Evolutionary conservation across 2,797 vertebrate species (phyloP).

Genomic region (Crenuchus spilurus): DNA sequence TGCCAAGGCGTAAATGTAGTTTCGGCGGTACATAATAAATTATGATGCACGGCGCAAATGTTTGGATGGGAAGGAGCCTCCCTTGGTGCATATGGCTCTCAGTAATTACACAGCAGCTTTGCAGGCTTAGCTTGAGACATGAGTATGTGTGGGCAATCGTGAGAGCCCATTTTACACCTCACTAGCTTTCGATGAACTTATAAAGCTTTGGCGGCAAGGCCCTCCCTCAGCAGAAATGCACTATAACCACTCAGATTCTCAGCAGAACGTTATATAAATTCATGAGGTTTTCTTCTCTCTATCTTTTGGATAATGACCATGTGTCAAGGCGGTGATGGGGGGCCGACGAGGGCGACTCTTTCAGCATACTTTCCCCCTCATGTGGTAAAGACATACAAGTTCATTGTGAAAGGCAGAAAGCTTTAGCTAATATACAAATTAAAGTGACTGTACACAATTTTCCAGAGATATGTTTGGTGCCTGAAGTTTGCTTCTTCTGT

Average conservation of each 20-base stretch:
- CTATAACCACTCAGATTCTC: constrained; percentile 43
- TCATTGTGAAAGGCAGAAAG: not conserved
- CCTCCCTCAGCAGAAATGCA: constrained; percentile 58
- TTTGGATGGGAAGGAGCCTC: constrained; percentile 6
- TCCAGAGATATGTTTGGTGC: too few species aligned
- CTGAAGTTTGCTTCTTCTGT: too few species aligned
- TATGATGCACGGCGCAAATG: constrained; percentile 8
- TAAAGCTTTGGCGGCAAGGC: constrained; percentile 63
- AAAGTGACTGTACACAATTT: not conserved
- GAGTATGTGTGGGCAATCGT: constrained; percentile 68
- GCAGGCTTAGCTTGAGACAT: constrained; percentile 65
- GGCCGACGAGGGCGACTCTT: not conserved
- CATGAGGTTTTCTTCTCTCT: constrained; percentile 63
- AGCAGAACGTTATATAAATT: constrained; percentile 73
- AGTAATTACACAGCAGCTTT: constrained; percentile 70
- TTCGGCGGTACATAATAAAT: constrained; percentile 25
- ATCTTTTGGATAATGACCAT: constrained; percentile 31
- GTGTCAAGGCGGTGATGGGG: constrained; percentile 11
- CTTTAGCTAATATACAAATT: not conserved
- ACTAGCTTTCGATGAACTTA: constrained; percentile 75
- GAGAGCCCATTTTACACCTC: constrained; percentile 79
- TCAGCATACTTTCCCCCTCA: not conserved
- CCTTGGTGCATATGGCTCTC: constrained; percentile 51
- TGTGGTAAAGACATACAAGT: constrained; percentile 23
- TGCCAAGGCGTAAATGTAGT: not conserved